Conservation (phyloP, 2,797 vertebrate genomes). For the Mus caroli region DNA sequence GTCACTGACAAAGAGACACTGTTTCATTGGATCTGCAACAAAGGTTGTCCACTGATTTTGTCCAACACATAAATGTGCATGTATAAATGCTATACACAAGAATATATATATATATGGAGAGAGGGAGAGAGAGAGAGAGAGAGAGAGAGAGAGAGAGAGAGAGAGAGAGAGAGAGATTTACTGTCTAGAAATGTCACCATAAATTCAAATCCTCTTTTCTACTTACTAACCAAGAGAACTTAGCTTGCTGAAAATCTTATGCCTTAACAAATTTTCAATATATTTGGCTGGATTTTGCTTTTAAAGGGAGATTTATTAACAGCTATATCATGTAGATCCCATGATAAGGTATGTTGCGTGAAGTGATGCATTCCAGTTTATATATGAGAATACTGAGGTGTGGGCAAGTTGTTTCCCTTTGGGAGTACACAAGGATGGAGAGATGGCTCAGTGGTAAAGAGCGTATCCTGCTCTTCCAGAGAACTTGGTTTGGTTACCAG, state of each 20-base stretch:
- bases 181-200: neutral
- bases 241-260: neutral
- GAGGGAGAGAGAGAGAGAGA: neutral
- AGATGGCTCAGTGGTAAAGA: no score
- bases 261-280: neutral
- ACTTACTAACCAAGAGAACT: neutral
- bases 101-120: no score
- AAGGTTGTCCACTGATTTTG: neutral
- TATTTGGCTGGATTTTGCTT: neutral
- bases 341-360: neutral
- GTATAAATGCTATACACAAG: neutral
- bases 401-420: neutral
- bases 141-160: neutral
- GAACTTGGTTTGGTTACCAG: neutral
- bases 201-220: neutral
- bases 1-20: neutral
- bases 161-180: neutral
- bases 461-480: neutral
- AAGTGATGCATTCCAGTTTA: constrained; percentile 9
- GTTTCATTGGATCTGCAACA: no score
- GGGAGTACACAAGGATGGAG: neutral
- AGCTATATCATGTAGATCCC: neutral
- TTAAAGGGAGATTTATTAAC: neutral
- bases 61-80: neutral
- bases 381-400: neutral